These are phyloP conservation scores for Tetraodon nigroviridis DNA, from an alignment of 2,113 vertebrate genomes.

Conservation along the genomic window DNA sequence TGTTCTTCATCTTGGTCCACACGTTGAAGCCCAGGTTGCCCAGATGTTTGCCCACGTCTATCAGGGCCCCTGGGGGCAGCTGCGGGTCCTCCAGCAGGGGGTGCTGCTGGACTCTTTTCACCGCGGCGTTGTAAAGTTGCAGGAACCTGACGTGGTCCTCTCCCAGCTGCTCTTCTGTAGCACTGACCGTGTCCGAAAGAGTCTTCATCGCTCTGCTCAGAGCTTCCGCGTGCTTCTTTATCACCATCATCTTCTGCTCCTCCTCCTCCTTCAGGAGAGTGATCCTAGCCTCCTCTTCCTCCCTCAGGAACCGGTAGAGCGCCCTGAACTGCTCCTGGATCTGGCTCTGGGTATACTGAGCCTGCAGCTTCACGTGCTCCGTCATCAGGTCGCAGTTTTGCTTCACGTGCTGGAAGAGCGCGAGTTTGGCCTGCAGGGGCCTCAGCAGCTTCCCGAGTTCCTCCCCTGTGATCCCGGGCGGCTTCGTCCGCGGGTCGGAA, in stretches of 20 bases:
- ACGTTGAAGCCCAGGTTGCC: not conserved
- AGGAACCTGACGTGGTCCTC: not conserved
- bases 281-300: conserved; percentile 25
- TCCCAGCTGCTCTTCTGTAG: not conserved
- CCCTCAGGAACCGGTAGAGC: conserved; percentile 12
- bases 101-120: not conserved
- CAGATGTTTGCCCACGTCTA: conserved; percentile 2
- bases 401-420: not conserved
- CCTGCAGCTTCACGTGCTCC: conserved; percentile 11
- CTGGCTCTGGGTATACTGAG: not conserved
- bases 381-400: not conserved
- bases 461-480: not conserved
- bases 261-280: not conserved
- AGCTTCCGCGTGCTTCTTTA: conserved; percentile 12
- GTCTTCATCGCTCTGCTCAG: conserved; percentile 11
- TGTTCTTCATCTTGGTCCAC: conserved; percentile 2
- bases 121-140: not conserved
- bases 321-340: conserved; percentile 20
- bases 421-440: not conserved
- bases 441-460: not conserved
- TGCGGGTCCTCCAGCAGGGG: conserved; percentile 1
- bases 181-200: not conserved
- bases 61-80: conserved; percentile 1
- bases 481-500: conserved; percentile 15
- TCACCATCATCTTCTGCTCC: conserved; percentile 4